Evolutionary conservation across 2,113 vertebrate genomes (phyloP), one percentile per base, ranked within the genome.

Genomic region (Melanotaenia duboulayi): DNA sequence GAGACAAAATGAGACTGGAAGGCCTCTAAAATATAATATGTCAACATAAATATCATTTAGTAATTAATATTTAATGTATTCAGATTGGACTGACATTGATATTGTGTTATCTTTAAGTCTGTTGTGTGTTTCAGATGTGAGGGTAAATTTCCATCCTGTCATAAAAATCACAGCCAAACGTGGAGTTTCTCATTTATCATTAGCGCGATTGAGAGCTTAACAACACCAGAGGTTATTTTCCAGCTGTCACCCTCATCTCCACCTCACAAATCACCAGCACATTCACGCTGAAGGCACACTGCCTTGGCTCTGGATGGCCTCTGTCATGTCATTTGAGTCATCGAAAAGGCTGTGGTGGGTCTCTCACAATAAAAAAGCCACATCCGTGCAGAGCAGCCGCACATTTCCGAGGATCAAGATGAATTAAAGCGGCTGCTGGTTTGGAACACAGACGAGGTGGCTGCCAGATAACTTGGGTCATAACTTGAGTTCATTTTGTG

Each of bases 261-360:
- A 46, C 61, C 66, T 79, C 84, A 82, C 90, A 84, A 72, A 65
- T 81, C 46, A 7, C 32, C 4, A 1, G 7, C 32, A 28, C 28
- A 28, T 6, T 4, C 28, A 28, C 32, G 7, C 4, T 40, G 61
- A 50, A 61, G 24, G 40, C 42, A 52, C 22, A 72, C 48, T 24
- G 17, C 48, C 49, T 71, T 68, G 44, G 69, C 59, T 76, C 74
- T 71, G 51, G 14, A 56, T 56, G 17, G 19, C 46, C 35, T 39
- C 42, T 23, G 42, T 70, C 68, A 75, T 71, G 74, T 63, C 65
- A 78, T 64, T 22, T 63, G 64, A 73, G 65, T 80, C 64, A 71
- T 65, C 13, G 4, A 40, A 24, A 57, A 3, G 52, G 49, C 87
- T 86, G 90, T 0, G 86, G 90, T 87, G 67, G 87, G 87, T 89